Base-by-base conservation (phyloP, 2,888 invertebrate species). In the Pseudoips prasinana region DNA sequence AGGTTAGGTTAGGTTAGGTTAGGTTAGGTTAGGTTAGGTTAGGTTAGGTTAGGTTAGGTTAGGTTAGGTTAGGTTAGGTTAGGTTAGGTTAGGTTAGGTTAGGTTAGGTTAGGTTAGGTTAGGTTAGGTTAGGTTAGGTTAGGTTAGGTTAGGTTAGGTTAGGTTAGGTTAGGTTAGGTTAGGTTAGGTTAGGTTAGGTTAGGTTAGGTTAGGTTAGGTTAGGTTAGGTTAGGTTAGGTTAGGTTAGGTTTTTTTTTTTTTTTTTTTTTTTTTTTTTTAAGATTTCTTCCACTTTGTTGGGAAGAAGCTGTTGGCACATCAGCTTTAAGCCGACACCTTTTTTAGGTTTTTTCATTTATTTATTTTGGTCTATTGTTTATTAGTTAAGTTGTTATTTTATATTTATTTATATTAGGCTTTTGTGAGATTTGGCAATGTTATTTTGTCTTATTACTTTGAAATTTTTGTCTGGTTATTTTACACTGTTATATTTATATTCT, bases 131-230 rank as follows among this genome's bases (percentile, higher is more conserved):
- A 32, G 32, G 32, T 32, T 32, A 25, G 32, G 32, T 18, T 18
- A 18, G 29, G 25, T 25, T 25, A 29, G 36, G 36, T 29, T 36
- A 36, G 36, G 30, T 36, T 30, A 33, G 29, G 33, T 28, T 29
- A 38, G 33, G 33, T 29, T 29, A 38, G 38, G 38, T 38, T 33
- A 38, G 38, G 38, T 38, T 33, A 33, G 32, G 38, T 33, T 33
- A 38, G 38, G 38, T 33, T 33, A 38, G 38, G 38, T 38, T 33
- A 38, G 38, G 38, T 33, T 33, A 38, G 38, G 38, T 38, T 33
- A 38, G 37, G 32, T 32, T 32, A 31, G 38, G 38, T 33, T 33
- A 38, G 38, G 38, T 33, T 33, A 38, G 38, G 33, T 33, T 29
- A 38, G 38, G 33, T 29, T 29, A 33, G 29, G 33, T 28, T 29